phyloP scores from a whole-genome alignment of 2,113 vertebrate species.

The Lycaon pictus region DNA sequence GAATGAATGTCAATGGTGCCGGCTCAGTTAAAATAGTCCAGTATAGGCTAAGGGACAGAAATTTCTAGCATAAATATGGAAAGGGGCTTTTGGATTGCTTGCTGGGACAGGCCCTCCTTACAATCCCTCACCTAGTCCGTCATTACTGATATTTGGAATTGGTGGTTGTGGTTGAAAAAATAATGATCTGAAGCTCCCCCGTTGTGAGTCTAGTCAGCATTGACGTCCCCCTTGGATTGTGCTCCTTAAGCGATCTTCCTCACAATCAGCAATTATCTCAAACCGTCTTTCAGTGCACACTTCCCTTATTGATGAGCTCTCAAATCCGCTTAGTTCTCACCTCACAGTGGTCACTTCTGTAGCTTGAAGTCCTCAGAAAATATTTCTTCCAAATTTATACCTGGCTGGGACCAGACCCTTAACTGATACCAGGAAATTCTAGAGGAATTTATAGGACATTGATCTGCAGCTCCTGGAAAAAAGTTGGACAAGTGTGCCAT shows the following conservation, averaged over 20 bases:
- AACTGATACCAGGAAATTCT: not conserved
- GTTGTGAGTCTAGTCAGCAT: not conserved
- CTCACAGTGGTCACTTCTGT: not conserved
- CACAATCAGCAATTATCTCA: not conserved
- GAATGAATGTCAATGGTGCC: not conserved
- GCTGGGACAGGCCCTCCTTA: not conserved
- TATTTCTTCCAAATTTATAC: slow-evolving; percentile 26
- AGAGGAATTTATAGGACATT: not conserved
- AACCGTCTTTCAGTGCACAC: not conserved
- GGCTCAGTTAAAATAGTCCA: not conserved
- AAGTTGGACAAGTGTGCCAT: not conserved
- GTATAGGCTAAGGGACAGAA: not conserved
- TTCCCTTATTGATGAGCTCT: not conserved
- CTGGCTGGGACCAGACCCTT: not conserved
- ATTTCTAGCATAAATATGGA: not conserved
- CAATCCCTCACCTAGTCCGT: not conserved
- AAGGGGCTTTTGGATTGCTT: not conserved
- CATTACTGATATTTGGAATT: not conserved
- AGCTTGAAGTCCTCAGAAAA: not conserved
- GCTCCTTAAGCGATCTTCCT: not conserved
- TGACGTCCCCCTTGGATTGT: not conserved
- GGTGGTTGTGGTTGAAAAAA: not conserved
- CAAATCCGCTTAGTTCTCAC: not conserved
- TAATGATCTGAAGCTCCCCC: not conserved
- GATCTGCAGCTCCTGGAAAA: not conserved